A percentile compares a stretch with the other conserved stretches of the same genome.
phyloP scores from a whole-genome alignment of 2,113 vertebrate species.

The Melozone crissalis region DNA sequence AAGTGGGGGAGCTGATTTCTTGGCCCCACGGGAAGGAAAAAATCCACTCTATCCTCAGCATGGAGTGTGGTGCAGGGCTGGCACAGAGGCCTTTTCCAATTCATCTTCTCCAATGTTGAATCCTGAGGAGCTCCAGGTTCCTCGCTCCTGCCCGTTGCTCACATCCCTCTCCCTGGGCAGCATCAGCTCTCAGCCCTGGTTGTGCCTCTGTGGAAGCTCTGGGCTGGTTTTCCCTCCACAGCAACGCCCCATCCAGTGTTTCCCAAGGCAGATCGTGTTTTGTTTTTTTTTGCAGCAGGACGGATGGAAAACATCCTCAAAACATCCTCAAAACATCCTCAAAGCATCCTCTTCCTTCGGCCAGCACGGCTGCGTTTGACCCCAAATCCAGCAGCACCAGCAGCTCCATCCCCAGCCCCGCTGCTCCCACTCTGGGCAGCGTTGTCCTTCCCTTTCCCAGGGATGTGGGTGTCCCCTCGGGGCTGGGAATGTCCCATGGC shows the following conservation, averaged over 20 bases:
- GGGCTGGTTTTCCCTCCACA: not conserved
- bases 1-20: not conserved
- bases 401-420: not conserved
- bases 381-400: not conserved
- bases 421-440: not conserved
- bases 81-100: not conserved
- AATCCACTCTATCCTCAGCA: rapidly evolving
- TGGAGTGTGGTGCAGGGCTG: rapidly evolving
- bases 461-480: rapidly evolving
- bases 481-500: rapidly evolving
- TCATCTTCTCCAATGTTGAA: not conserved
- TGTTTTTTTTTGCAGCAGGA: not conserved
- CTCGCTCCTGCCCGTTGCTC: rapidly evolving
- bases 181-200: rapidly evolving
- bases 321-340: not conserved
- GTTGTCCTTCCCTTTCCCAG: rapidly evolving
- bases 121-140: not conserved
- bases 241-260: rapidly evolving
- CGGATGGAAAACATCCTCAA: not conserved
- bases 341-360: not conserved
- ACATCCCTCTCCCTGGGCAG: rapidly evolving
- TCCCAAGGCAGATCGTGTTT: not conserved
- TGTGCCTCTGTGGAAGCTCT: not conserved
- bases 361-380: not conserved
- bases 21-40: not conserved